These are phyloP conservation scores for Metacarcinus magister DNA, from an alignment of 2,888 invertebrate genomes.

Conservation along the genomic window DNA sequence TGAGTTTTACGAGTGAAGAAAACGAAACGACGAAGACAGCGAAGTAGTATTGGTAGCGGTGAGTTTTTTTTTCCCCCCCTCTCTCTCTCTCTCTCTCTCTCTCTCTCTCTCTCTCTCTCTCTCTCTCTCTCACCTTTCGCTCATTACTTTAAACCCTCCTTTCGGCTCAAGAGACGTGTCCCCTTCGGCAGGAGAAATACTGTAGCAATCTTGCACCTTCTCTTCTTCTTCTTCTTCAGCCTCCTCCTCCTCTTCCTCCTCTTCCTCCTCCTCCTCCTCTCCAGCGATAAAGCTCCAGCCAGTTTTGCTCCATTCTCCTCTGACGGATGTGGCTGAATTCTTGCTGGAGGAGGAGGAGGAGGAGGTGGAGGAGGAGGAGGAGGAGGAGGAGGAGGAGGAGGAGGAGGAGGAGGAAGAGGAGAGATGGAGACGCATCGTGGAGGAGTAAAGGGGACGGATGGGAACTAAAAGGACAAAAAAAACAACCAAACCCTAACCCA, in stretches of 20 bases:
- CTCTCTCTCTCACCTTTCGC: background rate
- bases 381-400: background rate
- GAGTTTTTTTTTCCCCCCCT: background rate
- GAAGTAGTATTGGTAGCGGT: background rate
- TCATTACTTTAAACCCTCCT: background rate
- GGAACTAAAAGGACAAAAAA: no score
- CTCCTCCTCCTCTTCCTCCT: background rate
- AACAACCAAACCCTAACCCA: no score
- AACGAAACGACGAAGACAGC: background rate
- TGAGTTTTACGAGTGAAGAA: background rate
- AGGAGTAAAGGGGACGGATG: no score
- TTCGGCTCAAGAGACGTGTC: background rate
- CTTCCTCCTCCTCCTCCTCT: background rate
- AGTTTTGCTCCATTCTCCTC: no score
- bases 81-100: slow-evolving; percentile 15
- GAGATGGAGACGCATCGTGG: no score
- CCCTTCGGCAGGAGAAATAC: slow-evolving; percentile 11
- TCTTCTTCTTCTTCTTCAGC: background rate
- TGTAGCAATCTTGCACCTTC: background rate
- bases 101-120: slow-evolving; percentile 26
- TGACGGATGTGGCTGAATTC: background rate
- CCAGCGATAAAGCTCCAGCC: no score
- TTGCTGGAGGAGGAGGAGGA: background rate
- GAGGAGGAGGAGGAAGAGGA: background rate
- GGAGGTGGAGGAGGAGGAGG: background rate